Evolutionary conservation across 2,797 vertebrate genomes (phyloP).

Genomic region (Enteromius paludinosus): DNA sequence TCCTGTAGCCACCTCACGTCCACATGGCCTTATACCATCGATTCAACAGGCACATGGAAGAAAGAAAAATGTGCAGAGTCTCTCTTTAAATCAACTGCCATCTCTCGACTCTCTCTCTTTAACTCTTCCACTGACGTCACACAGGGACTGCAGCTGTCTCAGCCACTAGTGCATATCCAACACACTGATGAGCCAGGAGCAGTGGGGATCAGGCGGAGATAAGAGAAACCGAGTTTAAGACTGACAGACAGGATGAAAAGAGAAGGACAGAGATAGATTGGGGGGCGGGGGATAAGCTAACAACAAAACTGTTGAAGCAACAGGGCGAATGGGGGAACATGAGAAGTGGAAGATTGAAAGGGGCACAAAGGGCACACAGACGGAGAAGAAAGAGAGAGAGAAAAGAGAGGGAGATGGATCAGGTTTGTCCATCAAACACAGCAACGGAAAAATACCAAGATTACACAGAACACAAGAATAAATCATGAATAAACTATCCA

Average conservation of each 20-base stretch:
- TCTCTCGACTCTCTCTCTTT: background rate
- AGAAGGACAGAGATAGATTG: background rate
- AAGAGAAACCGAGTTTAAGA: slow-evolving; percentile 1
- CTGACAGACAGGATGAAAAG: background rate
- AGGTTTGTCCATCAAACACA: background rate
- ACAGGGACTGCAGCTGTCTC: slow-evolving; percentile 68
- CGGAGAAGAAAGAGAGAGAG: background rate
- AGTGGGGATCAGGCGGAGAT: slow-evolving; percentile 12
- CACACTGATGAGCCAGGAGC: slow-evolving; percentile 40
- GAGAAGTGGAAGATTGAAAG: background rate
- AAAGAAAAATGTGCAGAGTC: slow-evolving; percentile 33
- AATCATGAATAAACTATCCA: background rate
- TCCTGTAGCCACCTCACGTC: slow-evolving; percentile 48
- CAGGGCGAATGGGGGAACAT: background rate
- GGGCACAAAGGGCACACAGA: slow-evolving; percentile 2
- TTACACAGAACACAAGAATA: background rate
- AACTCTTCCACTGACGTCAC: slow-evolving; percentile 64
- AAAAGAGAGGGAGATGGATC: background rate
- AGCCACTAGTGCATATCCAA: slow-evolving; percentile 60
- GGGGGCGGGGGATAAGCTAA: background rate
- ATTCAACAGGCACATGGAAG: slow-evolving; percentile 41
- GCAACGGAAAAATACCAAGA: background rate
- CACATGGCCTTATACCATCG: slow-evolving; percentile 27
- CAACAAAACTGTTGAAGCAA: slow-evolving; percentile 2
- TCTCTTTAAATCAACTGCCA: slow-evolving; percentile 15